A percentile compares a stretch with the other conserved stretches of the same genome.
phyloP scores from a whole-genome alignment of 2,888 invertebrate genomes.

The Therioaphis trifolii region DNA sequence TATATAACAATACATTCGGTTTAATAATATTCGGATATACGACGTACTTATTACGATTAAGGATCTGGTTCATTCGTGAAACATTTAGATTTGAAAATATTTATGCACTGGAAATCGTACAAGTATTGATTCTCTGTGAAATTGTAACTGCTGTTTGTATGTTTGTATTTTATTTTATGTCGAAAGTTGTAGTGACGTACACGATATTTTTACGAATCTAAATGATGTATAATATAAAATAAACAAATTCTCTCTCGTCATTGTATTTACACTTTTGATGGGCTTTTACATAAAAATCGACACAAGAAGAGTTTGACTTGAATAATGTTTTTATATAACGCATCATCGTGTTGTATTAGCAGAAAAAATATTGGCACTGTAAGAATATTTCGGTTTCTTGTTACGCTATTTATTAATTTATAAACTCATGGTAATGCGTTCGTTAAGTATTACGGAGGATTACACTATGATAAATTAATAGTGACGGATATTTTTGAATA shows the following conservation, averaged over 20 bases:
- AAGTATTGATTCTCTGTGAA: background rate
- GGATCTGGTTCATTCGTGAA: background rate
- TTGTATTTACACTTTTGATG: background rate
- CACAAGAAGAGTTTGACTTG: background rate
- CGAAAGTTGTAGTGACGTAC: background rate
- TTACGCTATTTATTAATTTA: background rate
- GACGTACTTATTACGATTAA: background rate
- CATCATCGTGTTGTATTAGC: background rate
- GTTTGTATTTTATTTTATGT: background rate
- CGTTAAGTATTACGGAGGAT: background rate
- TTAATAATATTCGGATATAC: background rate
- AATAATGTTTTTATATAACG: background rate
- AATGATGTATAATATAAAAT: conserved; percentile 7
- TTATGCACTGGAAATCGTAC: too few species aligned
- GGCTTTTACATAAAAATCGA: background rate
- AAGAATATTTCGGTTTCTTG: background rate
- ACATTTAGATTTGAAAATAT: background rate
- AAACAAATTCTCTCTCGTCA: background rate
- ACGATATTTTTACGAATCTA: background rate
- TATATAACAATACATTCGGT: background rate
- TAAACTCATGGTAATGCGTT: background rate
- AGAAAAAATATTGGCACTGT: too few species aligned
- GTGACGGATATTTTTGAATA: background rate
- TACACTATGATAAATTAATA: background rate
- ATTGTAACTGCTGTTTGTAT: background rate